Evolutionary conservation across 1,140 invertebrate genomes (phyloP).

Genomic region (Brachystomella parvula): DNA sequence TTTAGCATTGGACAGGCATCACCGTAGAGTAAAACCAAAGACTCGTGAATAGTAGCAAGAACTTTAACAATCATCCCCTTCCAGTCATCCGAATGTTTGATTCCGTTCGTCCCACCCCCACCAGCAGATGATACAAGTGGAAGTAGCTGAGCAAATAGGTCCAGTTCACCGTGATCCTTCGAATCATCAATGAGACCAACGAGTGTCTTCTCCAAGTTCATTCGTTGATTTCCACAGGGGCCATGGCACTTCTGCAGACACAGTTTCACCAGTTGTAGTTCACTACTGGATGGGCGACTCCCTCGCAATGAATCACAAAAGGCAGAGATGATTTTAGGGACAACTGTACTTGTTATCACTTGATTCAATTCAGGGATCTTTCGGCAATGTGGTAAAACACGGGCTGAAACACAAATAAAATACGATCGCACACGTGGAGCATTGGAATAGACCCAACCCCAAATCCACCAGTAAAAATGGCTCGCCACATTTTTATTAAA

Average conservation of each 20-base stretch:
- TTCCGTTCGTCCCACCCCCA: constrained; percentile 29
- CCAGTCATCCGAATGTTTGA: constrained; percentile 34
- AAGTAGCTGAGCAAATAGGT: constrained; percentile 8
- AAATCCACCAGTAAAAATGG: too few relatives aligned
- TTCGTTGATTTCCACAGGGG: constrained; percentile 26
- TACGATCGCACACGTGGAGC: too few relatives aligned
- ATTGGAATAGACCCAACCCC: too few relatives aligned
- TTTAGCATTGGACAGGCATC: constrained; percentile 26
- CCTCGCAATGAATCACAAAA: background rate
- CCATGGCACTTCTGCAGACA: constrained; percentile 32
- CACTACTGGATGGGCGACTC: background rate
- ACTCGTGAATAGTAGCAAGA: constrained; percentile 12
- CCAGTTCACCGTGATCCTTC: background rate
- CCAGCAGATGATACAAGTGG: constrained; percentile 31
- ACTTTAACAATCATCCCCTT: constrained; percentile 25
- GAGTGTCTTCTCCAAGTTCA: constrained; percentile 29
- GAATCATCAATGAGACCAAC: constrained; percentile 19
- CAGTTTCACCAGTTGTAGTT: constrained; percentile 18
- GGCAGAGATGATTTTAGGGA: background rate
- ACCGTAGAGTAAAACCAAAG: constrained; percentile 10
- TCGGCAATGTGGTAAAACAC: background rate
- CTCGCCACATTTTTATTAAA: too few relatives aligned
- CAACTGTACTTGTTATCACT: background rate
- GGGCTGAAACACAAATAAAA: too few relatives aligned
- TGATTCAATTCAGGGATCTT: background rate